phyloP scores from a whole-genome alignment of 1,140 invertebrate genomes.

The Dryas iulia region DNA sequence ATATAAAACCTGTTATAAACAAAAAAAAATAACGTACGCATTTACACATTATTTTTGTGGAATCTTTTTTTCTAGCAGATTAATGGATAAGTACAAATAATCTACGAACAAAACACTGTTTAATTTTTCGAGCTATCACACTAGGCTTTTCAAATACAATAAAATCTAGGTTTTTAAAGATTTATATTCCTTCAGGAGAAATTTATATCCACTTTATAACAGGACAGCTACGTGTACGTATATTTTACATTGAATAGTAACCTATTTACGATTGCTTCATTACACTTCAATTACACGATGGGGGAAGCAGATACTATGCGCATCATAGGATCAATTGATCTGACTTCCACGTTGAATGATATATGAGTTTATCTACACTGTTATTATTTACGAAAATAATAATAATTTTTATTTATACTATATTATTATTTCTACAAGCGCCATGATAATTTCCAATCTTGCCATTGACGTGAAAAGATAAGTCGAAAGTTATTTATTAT shows the following conservation, averaged over 20 bases:
- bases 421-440: neutral
- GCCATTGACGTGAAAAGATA: constrained; percentile 8
- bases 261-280: constrained; percentile 3
- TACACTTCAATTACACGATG: neutral
- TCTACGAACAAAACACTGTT: neutral
- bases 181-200: no score
- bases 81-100: neutral
- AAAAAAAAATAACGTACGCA: no score
- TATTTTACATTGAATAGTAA: neutral
- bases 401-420: no score
- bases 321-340: neutral
- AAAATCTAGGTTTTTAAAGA: no score
- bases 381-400: constrained; percentile 9
- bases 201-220: no score
- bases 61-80: no score
- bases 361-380: neutral
- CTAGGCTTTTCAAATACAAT: neutral
- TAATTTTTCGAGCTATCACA: neutral
- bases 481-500: constrained; percentile 16
- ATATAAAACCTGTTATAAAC: no score
- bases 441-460: constrained; percentile 7
- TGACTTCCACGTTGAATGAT: neutral
- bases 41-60: no score
- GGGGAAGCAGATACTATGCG: neutral
- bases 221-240: neutral